Percentiles rank a stretch among this genome's conserved stretches.
phyloP scores from a whole-genome alignment of 2,113 vertebrate genomes.

The Connochaetes taurinus region DNA sequence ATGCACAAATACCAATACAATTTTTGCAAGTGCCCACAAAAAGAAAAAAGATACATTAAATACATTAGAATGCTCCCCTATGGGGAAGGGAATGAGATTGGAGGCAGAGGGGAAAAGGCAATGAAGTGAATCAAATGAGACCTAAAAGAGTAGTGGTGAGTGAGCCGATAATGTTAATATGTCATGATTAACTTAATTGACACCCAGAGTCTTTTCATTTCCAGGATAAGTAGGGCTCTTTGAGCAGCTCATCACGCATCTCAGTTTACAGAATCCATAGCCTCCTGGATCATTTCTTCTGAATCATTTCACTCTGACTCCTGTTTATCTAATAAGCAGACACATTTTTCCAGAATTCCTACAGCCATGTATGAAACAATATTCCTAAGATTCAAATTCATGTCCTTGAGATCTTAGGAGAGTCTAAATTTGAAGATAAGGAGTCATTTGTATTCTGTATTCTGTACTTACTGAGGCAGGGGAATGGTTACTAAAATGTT shows the following conservation, averaged over 20 bases:
- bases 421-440: constrained; percentile 18
- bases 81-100: not conserved
- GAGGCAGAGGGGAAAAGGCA: not conserved
- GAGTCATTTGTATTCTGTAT: not conserved
- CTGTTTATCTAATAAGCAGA: not conserved
- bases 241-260: not conserved
- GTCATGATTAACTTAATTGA: not conserved
- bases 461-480: not conserved
- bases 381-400: not conserved
- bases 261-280: not conserved
- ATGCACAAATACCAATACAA: not conserved
- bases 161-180: not conserved
- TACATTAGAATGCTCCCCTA: not conserved
- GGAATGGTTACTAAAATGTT: constrained; percentile 4
- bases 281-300: not conserved
- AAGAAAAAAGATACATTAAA: not conserved
- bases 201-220: not conserved
- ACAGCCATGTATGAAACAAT: not conserved
- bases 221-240: not conserved
- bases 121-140: not conserved
- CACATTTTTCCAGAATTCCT: not conserved
- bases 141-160: not conserved
- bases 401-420: not conserved
- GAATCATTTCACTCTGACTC: not conserved
- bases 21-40: not conserved